Evolutionary conservation across 2,113 vertebrate genomes (phyloP).

Genomic region (Phoenicopterus ruber): DNA sequence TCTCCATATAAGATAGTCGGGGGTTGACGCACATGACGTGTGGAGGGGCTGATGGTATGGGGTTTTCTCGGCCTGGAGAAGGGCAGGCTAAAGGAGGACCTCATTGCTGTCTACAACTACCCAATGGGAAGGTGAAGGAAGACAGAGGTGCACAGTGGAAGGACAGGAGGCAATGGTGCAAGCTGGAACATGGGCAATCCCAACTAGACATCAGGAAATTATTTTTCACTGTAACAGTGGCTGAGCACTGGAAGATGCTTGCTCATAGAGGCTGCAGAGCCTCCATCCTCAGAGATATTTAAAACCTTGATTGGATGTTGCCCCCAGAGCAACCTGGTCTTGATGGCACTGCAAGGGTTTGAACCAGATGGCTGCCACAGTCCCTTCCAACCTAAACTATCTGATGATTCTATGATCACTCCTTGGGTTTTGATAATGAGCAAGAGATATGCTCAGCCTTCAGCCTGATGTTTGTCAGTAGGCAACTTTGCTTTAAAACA

Average conservation of each 20-base stretch:
- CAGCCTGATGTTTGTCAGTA: not conserved
- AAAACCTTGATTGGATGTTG: not conserved
- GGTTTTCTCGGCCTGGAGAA: not conserved
- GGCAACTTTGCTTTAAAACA: not conserved
- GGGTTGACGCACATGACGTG: not conserved
- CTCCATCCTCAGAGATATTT: not conserved
- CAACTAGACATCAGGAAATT: not conserved
- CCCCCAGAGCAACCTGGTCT: not conserved
- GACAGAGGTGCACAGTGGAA: not conserved
- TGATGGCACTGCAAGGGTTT: not conserved
- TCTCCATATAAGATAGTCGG: not conserved
- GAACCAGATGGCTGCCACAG: not conserved
- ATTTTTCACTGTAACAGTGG: not conserved
- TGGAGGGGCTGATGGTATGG: not conserved
- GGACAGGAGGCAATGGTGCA: not conserved
- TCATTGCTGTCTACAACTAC: not conserved
- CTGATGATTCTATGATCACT: not conserved
- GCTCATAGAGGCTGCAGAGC: not conserved
- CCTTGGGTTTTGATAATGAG: not conserved
- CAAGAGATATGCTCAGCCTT: not conserved
- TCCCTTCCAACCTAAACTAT: not conserved
- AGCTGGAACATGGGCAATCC: not conserved
- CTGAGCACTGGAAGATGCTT: not conserved
- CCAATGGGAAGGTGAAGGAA: not conserved
- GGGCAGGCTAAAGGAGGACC: not conserved